Base-by-base conservation (phyloP, 2,888 invertebrate species). In the Nephrotoma appendiculata region DNA sequence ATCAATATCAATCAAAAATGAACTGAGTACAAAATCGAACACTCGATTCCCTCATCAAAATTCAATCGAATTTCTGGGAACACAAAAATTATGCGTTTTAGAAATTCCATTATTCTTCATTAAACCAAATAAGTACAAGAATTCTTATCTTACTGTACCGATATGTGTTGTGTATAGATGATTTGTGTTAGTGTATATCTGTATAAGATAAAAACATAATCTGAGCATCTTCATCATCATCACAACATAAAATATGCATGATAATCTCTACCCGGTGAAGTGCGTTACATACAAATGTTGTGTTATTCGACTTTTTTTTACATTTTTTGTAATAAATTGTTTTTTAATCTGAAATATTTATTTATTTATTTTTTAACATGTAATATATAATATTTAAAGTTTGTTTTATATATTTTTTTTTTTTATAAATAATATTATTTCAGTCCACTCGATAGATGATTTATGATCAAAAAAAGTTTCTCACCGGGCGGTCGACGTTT, bases 401-500 rank as follows among this genome's bases (percentile, higher is more conserved):
- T 84, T 84, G 84, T 84, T 86, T 57, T 57, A 52, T 52, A 41
- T 86, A 57, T n/a, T 86, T 48, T 86, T 45, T 86, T 41, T n/a
- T 19, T 86, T 31, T 86, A 48, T 86, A 45, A 48, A 48, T 86
- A 48, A 48, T 86, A 86, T 48, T 86, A 86, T 86, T 86, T 31
- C 45, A 44, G 43, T 86, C 85, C 86, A 48, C 52, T 86, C 86
- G 86, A 86, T 86, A 41, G 31, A 86, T 86, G 86, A 86, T 86
- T 57, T 57, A 86, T 86, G 86, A 52, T 52, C 41, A 57, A 52
- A 48, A 57, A 52, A 86, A 48, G 42, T 44, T 85, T 85, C 52
- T 52, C 86, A 52, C 86, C 86, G 86, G 86, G 86, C 86, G 86
- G 86, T 86, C 86, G 86, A 86, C 86, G 57, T 86, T 86, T 86